Evolutionary conservation across 1,140 invertebrate genomes (phyloP).

Genomic region (Subanguina moxae): DNA sequence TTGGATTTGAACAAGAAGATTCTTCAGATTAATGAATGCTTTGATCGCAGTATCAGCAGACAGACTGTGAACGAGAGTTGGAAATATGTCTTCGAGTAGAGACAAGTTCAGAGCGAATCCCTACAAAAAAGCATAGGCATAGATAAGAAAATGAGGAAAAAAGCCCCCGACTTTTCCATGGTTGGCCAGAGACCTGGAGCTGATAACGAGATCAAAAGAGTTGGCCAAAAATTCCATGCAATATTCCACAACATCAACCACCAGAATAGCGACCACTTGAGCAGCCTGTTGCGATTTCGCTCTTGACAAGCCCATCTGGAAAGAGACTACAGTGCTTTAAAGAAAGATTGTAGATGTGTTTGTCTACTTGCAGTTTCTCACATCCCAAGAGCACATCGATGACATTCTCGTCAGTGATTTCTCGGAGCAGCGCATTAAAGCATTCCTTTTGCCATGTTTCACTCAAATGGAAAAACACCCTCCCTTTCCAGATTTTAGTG

Average conservation of each 20-base stretch:
- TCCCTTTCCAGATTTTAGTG: conserved; percentile 56
- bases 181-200: conserved; percentile 46
- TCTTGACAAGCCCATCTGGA: conserved; percentile 38
- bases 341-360: conserved; percentile 3
- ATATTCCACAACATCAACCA: conserved; percentile 50
- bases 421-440: conserved; percentile 40
- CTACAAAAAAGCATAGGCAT: conserved; percentile 29
- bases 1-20: conserved; percentile 39
- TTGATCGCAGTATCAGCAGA: conserved; percentile 49
- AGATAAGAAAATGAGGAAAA: background rate
- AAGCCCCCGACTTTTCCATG: conserved; percentile 46
- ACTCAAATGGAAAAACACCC: conserved; percentile 50
- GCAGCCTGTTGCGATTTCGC: conserved; percentile 40
- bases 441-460: conserved; percentile 54
- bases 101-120: conserved; percentile 54
- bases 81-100: conserved; percentile 52
- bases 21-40: conserved; percentile 50
- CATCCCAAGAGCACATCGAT: conserved; percentile 54
- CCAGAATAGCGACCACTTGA: conserved; percentile 38
- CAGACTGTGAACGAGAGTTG: conserved; percentile 49
- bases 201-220: conserved; percentile 48
- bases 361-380: conserved; percentile 46
- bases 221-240: conserved; percentile 50
- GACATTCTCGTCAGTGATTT: conserved; percentile 50
- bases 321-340: background rate